Percentiles rank a stretch among this genome's conserved stretches.
Conservation (phyloP, 2,888 invertebrate species). For the Lycaena phlaeas region DNA sequence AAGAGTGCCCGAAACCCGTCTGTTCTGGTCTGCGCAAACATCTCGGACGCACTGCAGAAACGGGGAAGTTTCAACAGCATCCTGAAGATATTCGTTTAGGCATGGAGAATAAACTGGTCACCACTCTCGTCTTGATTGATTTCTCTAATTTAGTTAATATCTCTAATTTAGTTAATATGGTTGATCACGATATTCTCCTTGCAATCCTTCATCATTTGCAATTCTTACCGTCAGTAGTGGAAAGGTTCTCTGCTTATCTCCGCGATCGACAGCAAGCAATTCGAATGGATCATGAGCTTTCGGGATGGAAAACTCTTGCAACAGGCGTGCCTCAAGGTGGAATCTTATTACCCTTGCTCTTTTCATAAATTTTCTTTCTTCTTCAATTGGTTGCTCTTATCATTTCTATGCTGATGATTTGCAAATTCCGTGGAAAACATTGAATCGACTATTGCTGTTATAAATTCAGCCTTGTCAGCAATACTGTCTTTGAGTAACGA, state of each 20-base stretch:
- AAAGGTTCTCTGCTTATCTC: not conserved
- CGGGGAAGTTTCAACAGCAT: too few relatives aligned
- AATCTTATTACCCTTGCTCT: conserved; percentile 5
- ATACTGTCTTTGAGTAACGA: not conserved
- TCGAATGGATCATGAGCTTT: not conserved
- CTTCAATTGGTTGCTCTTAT: not conserved
- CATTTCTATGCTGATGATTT: not conserved
- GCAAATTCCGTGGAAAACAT: not conserved
- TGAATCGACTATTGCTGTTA: not conserved
- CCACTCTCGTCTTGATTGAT: conserved; percentile 9
- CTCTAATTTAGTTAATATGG: conserved; percentile 7
- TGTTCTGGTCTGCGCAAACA: too few relatives aligned
- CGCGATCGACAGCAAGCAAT: not conserved
- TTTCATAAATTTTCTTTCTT: conserved; percentile 6
- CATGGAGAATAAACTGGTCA: conserved; percentile 8
- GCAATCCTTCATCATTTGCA: conserved; percentile 2
- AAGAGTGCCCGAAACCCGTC: too few relatives aligned
- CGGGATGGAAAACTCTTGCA: not conserved
- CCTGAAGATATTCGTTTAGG: conserved; percentile 9
- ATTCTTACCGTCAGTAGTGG: not conserved
- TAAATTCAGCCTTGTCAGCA: not conserved
- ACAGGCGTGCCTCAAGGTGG: conserved; percentile 2
- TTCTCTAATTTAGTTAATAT: too few relatives aligned
- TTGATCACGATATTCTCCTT: conserved; percentile 8
- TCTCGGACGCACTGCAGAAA: too few relatives aligned